These are phyloP conservation scores for Cordilura impudica DNA, from an alignment of 2,888 invertebrate genomes.

Conservation along the genomic window DNA sequence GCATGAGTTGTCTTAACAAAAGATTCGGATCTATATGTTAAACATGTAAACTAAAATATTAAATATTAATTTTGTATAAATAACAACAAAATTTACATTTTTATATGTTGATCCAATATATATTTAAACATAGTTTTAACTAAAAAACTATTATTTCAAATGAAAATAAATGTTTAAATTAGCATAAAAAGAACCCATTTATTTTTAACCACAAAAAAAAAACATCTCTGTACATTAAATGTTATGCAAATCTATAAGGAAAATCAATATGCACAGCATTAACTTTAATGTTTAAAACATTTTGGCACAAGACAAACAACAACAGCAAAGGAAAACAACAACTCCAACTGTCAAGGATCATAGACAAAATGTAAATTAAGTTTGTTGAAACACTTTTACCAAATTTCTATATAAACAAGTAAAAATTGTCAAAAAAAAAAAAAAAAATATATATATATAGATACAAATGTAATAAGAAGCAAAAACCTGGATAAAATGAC, in stretches of 20 bases:
- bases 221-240: background rate
- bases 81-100: background rate
- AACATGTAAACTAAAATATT: too few species aligned
- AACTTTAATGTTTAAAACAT: slow-evolving; percentile 18
- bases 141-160: slow-evolving; percentile 46
- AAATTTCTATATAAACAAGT: background rate
- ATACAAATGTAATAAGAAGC: background rate
- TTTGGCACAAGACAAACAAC: background rate
- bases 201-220: background rate
- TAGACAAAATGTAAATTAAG: slow-evolving; percentile 35
- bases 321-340: background rate
- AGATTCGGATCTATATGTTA: too few species aligned
- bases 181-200: slow-evolving; percentile 51
- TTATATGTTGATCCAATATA: background rate
- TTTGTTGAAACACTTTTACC: slow-evolving; percentile 13
- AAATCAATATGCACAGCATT: slow-evolving; percentile 36
- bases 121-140: background rate
- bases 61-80: too few species aligned
- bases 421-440: background rate
- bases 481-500: background rate
- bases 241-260: slow-evolving; percentile 20
- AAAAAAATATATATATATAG: background rate
- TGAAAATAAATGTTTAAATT: slow-evolving; percentile 60
- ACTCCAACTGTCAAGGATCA: slow-evolving; percentile 22
- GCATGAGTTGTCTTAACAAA: too few species aligned